Evolutionary conservation across 1,140 invertebrate species (phyloP).

Genomic region (Trachymyrmex septentrionalis): DNA sequence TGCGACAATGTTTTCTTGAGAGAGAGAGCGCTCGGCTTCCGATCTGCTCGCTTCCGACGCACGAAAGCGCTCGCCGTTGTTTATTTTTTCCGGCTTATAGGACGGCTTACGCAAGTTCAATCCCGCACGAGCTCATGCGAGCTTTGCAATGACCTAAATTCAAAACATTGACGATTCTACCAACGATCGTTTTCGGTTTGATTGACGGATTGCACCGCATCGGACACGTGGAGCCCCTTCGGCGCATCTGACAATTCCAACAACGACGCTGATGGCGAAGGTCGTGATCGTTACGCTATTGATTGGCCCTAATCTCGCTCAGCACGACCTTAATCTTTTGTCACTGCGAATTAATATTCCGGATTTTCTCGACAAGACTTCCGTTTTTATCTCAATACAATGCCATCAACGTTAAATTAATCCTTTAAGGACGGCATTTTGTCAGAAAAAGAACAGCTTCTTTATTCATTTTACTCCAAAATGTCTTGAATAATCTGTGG

Average conservation of each 20-base stretch:
- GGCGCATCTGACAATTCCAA: constrained; percentile 45
- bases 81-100: constrained; percentile 79
- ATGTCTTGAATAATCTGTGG: no score
- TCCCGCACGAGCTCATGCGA: constrained; percentile 60
- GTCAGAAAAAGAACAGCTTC: no score
- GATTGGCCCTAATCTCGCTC: constrained; percentile 39
- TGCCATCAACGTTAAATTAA: constrained; percentile 17
- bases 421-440: neutral
- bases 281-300: constrained; percentile 8
- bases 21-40: constrained; percentile 43
- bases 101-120: constrained; percentile 1
- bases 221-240: constrained; percentile 31
- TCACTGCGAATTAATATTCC: constrained; percentile 30
- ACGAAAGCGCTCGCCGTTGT: constrained; percentile 77
- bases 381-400: neutral
- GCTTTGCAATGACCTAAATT: constrained; percentile 80
- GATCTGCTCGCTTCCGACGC: constrained; percentile 63
- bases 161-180: constrained; percentile 76
- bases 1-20: constrained; percentile 74
- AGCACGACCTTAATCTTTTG: constrained; percentile 11
- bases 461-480: no score
- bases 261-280: neutral
- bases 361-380: constrained; percentile 6
- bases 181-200: constrained; percentile 74
- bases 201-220: constrained; percentile 72